Evolutionary conservation across 2,888 invertebrate species (phyloP).

Genomic region (Xestia sexstrigata): DNA sequence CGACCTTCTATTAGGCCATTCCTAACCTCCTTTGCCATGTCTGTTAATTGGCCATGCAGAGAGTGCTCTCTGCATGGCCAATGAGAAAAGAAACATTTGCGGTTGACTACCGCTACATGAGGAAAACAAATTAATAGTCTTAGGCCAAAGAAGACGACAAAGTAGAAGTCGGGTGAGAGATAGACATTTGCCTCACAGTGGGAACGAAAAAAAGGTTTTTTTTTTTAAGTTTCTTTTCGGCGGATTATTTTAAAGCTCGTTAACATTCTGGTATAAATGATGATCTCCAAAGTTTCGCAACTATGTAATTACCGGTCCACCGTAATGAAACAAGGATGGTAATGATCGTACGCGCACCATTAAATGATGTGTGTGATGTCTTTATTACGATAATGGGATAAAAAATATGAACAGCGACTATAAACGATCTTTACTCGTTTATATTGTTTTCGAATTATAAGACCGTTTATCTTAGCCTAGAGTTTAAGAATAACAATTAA

Average conservation of each 20-base stretch:
- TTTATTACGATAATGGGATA: conserved; percentile 47
- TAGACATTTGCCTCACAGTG: not conserved
- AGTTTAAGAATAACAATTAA: not conserved
- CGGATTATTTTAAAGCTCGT: conserved; percentile 15
- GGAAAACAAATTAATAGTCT: not conserved
- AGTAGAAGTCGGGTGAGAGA: not conserved
- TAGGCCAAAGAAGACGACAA: not conserved
- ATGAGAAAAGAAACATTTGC: not conserved
- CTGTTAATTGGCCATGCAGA: no score
- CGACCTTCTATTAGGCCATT: not conserved
- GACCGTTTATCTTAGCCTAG: not conserved
- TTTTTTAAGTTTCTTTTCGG: not conserved
- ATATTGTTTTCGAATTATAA: conserved; percentile 15
- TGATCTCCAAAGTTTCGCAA: conserved; percentile 38
- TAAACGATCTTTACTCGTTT: conserved; percentile 39
- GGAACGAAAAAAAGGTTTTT: not conserved
- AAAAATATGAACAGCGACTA: conserved; percentile 25
- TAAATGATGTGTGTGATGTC: conserved; percentile 54
- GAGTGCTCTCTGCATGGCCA: not conserved
- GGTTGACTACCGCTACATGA: no score
- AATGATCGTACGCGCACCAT: conserved; percentile 45
- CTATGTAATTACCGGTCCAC: conserved; percentile 45
- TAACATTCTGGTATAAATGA: conserved; percentile 25
- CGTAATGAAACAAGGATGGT: conserved; percentile 45
- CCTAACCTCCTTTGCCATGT: not conserved